phyloP scores from a whole-genome alignment of 2,888 invertebrate genomes.

The Axea sp. region DNA sequence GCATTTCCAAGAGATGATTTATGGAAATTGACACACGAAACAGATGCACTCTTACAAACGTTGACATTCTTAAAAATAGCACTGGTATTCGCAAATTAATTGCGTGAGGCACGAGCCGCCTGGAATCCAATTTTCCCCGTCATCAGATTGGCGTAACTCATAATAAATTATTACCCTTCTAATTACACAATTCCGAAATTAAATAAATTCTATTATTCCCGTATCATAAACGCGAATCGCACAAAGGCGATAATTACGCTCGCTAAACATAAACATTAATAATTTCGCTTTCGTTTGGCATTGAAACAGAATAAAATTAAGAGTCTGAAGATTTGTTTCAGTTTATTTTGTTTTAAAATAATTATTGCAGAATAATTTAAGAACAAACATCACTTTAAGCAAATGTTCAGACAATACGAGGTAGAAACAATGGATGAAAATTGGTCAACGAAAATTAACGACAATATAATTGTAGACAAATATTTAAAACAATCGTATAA shows the following conservation, averaged over 20 bases:
- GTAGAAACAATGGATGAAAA: too few relatives aligned
- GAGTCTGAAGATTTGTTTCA: too few relatives aligned
- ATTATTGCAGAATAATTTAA: too few relatives aligned
- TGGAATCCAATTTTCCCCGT: constrained; percentile 41
- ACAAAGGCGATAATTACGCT: constrained; percentile 6
- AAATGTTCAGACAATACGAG: too few relatives aligned
- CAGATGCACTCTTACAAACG: constrained; percentile 22
- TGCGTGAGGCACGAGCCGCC: constrained; percentile 18
- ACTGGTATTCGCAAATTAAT: constrained; percentile 18
- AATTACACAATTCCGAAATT: constrained; percentile 24
- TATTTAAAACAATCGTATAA: too few relatives aligned
- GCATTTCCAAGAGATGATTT: constrained; percentile 53
- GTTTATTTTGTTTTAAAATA: too few relatives aligned
- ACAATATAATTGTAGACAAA: too few relatives aligned
- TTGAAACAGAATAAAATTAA: too few relatives aligned
- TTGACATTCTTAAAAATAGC: constrained; percentile 24
- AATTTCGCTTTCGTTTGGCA: constrained; percentile 28
- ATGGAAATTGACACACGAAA: constrained; percentile 62
- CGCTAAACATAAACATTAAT: too few relatives aligned
- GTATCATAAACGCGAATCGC: constrained; percentile 1
- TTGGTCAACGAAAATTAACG: too few relatives aligned
- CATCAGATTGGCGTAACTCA: constrained; percentile 9
- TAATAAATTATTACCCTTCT: constrained; percentile 16
- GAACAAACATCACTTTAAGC: too few relatives aligned
- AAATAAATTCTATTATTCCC: constrained; percentile 33